Percentiles rank a stretch among this genome's conserved stretches.
Conservation (phyloP, 1,140 invertebrate genomes). For the Euwallacea similis region DNA sequence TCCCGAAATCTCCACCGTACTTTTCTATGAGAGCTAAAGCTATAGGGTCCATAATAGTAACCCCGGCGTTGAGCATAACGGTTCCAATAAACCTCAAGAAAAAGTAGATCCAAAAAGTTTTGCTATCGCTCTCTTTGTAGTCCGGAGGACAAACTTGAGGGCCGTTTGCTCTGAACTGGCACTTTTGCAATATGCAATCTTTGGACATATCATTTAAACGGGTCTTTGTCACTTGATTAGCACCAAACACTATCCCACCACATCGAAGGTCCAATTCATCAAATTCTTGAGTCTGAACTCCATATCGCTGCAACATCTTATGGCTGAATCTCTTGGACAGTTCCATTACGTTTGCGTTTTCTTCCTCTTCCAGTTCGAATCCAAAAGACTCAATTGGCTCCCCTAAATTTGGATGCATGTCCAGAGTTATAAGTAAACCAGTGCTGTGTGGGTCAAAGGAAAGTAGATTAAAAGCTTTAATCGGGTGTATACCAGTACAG, state of each 20-base stretch:
- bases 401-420: slow-evolving; percentile 70
- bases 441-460: background rate
- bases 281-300: slow-evolving; percentile 69
- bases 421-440: slow-evolving; percentile 51
- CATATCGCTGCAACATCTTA: slow-evolving; percentile 61
- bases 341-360: slow-evolving; percentile 64
- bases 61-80: slow-evolving; percentile 72
- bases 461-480: no score
- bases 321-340: slow-evolving; percentile 68
- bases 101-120: slow-evolving; percentile 80
- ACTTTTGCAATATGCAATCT: slow-evolving; percentile 71
- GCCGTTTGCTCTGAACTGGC: slow-evolving; percentile 66
- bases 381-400: slow-evolving; percentile 71
- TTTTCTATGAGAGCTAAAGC: slow-evolving; percentile 78
- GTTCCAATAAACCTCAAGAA: slow-evolving; percentile 72
- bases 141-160: slow-evolving; percentile 74
- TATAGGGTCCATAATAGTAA: slow-evolving; percentile 82
- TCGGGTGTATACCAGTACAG: no score
- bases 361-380: slow-evolving; percentile 71
- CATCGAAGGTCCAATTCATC: slow-evolving; percentile 71
- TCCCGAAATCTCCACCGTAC: slow-evolving; percentile 77
- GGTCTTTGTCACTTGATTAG: slow-evolving; percentile 60
- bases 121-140: slow-evolving; percentile 71
- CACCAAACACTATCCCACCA: slow-evolving; percentile 65
- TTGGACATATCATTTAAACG: slow-evolving; percentile 55